These are phyloP conservation scores for Oncorhynchus mykiss DNA, from an alignment of 2,113 vertebrate species.

Conservation along the genomic window DNA sequence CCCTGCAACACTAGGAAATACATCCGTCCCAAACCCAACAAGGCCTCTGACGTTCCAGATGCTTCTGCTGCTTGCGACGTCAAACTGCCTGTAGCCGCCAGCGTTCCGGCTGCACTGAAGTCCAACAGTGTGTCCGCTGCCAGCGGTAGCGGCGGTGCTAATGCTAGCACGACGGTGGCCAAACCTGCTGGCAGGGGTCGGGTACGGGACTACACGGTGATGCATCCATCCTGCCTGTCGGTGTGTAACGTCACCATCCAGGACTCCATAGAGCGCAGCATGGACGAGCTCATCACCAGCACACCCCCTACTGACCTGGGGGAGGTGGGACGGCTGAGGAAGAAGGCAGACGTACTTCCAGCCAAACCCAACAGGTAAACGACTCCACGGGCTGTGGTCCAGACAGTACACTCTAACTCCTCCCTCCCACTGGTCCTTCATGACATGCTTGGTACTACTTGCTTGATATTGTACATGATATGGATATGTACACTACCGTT, in stretches of 20 bases:
- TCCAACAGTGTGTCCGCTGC: slow-evolving; percentile 55
- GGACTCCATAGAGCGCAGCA: slow-evolving; percentile 90
- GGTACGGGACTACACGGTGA: slow-evolving; percentile 94
- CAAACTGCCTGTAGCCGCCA: slow-evolving; percentile 68
- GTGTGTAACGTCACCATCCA: slow-evolving; percentile 98
- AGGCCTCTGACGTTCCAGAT: slow-evolving; percentile 58
- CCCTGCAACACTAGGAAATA: slow-evolving; percentile 92
- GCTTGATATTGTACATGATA: no score
- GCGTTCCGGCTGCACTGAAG: slow-evolving; percentile 70
- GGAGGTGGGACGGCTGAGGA: slow-evolving; percentile 87
- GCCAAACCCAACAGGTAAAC: slow-evolving; percentile 81
- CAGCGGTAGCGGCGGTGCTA: slow-evolving; percentile 67
- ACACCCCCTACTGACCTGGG: slow-evolving; percentile 84
- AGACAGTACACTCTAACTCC: not conserved
- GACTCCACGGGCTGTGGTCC: no score
- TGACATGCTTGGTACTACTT: no score
- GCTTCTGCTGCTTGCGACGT: slow-evolving; percentile 71
- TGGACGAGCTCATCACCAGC: slow-evolving; percentile 84
- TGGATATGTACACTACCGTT: no score
- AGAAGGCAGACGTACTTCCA: slow-evolving; percentile 85
- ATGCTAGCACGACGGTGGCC: slow-evolving; percentile 74
- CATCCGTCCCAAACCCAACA: slow-evolving; percentile 82
- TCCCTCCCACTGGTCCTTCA: no score
- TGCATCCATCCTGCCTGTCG: slow-evolving; percentile 95
- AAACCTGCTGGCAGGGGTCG: slow-evolving; percentile 76